These are phyloP conservation scores for Sinosuthora webbiana DNA, from an alignment of 2,113 vertebrate genomes.

Conservation along the genomic window DNA sequence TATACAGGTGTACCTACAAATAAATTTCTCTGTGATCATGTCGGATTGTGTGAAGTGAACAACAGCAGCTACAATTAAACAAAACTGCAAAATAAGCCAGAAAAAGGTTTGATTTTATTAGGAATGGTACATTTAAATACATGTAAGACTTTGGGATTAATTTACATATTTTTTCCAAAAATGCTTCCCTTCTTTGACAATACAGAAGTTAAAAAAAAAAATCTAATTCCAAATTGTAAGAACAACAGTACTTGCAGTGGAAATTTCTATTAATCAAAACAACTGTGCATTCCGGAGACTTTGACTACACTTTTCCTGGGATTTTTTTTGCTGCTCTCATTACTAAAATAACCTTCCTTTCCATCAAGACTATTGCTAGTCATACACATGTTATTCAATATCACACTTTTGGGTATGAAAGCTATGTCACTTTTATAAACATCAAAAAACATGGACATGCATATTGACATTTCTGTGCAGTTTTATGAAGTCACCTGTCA, in stretches of 20 bases:
- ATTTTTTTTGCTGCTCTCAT: constrained; percentile 22
- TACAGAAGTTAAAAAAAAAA: constrained; percentile 52
- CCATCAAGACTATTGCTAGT: constrained; percentile 55
- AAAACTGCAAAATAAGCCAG: constrained; percentile 42
- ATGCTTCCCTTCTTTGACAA: constrained; percentile 53
- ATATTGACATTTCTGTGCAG: constrained; percentile 61
- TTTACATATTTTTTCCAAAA: constrained; percentile 62
- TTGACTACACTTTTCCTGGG: constrained; percentile 46
- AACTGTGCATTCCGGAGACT: constrained; percentile 43
- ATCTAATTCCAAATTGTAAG: constrained; percentile 53
- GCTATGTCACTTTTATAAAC: constrained; percentile 60
- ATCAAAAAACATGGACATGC: constrained; percentile 68
- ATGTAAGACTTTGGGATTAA: constrained; percentile 62
- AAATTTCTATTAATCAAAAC: constrained; percentile 54
- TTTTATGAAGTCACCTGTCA: constrained; percentile 61
- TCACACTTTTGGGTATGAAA: constrained; percentile 47
- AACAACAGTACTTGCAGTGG: constrained; percentile 41
- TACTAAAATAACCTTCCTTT: constrained; percentile 59
- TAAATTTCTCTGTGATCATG: neutral
- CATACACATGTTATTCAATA: constrained; percentile 42
- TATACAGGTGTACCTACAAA: neutral
- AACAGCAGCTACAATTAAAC: neutral
- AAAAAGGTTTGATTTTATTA: constrained; percentile 69
- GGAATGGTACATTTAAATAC: constrained; percentile 70
- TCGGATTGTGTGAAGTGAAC: neutral